phyloP scores from a whole-genome alignment of 1,140 invertebrate species.

The Diuraphis noxia region DNA sequence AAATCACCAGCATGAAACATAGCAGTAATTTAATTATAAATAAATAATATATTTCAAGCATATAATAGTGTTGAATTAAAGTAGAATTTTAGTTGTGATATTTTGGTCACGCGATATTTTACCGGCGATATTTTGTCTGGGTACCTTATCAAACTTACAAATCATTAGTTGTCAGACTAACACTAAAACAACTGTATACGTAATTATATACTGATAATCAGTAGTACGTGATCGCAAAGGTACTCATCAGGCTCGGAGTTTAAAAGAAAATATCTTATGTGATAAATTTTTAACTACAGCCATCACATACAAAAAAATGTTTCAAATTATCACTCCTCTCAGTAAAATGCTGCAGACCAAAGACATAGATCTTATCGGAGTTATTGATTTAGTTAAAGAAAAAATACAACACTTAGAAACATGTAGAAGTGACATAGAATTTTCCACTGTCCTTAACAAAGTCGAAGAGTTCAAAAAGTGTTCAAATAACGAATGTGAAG shows the following conservation, averaged over 20 bases:
- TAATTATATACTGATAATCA: too few relatives aligned
- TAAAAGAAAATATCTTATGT: neutral
- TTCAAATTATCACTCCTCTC: neutral
- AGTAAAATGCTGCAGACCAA: neutral
- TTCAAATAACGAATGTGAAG: neutral
- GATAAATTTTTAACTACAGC: neutral
- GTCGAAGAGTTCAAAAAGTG: neutral
- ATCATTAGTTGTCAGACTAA: too few relatives aligned
- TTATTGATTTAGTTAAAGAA: neutral
- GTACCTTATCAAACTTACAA: too few relatives aligned
- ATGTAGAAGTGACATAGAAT: neutral
- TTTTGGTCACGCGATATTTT: too few relatives aligned
- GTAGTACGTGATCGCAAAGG: neutral
- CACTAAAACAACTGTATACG: too few relatives aligned
- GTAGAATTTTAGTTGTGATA: too few relatives aligned
- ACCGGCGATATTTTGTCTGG: too few relatives aligned
- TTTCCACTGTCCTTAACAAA: neutral
- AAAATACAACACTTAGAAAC: neutral
- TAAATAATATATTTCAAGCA: too few relatives aligned
- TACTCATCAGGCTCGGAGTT: neutral
- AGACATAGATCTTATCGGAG: constrained; percentile 1
- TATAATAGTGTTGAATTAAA: too few relatives aligned
- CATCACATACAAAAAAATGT: neutral
- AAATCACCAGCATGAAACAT: too few relatives aligned
- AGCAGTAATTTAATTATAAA: too few relatives aligned